Evolutionary conservation across 1,140 invertebrate genomes (phyloP), one percentile per base, ranked within the genome.

Genomic region (Drosophila truncata): DNA sequence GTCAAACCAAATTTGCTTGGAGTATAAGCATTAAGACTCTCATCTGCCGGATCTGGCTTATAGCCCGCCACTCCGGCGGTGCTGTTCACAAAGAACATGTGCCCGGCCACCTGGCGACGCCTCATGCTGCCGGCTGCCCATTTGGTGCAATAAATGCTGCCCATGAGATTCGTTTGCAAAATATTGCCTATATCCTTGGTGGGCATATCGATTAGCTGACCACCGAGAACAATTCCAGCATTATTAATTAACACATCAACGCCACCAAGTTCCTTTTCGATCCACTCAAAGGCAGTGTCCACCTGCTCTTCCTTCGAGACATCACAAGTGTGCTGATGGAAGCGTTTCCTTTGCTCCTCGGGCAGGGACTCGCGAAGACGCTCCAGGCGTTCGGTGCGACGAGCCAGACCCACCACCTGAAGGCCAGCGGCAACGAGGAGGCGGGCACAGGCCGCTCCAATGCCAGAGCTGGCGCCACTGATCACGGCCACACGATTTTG

Each of bases 231-330:
- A 0, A 95, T 83, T 2, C 95, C 96, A 2, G 96, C 96, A 91
- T 96, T 97, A 82, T 97, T 97, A 35, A 97, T 93, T 27, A 97
- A 93, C 9, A 97, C 93, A 86, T 97, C 95, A 2, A 96, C 92
- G 16, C 95, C 95, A 2, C 95, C 96, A 27, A 96, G 92, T 4
- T 94, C 94, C 3, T 93, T 88, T 44, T 95, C 94, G 29, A 95
- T 94, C 94, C 94, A 95, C 58, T 94, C 82, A 80, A 97, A 97
- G 42, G 96, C 94, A 14, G 87, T 91, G 11, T 94, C 79, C 42
- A 97, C 94, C 3, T 96, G 95, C 18, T 94, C 93, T 77, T 95
- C 94, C 20, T 95, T 94, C 0, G 93, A 93, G 0, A 97, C 80
- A 88, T 97, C 96, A 81, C 95, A 96, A 63, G 94, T 90, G 29